Percentiles rank a stretch among this genome's conserved stretches.
phyloP scores from a whole-genome alignment of 2,113 vertebrate species.

The Formicarius rufipectus region DNA sequence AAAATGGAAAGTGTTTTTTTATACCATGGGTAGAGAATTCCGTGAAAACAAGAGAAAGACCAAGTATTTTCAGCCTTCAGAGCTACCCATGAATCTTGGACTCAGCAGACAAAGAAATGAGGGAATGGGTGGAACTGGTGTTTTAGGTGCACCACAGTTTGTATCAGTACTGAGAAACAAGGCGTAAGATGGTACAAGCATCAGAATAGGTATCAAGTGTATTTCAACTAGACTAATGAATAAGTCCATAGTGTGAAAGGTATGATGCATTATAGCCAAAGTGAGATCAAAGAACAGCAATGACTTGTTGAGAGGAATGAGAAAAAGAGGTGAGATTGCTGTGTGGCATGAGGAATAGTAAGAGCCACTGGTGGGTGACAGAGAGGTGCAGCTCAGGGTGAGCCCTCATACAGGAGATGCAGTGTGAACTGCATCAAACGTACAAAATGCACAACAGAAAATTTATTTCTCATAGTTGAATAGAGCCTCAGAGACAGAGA shows the following conservation, averaged over 20 bases:
- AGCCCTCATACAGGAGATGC: neutral
- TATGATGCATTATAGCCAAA: neutral
- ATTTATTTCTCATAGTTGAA: neutral
- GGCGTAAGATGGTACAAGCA: neutral
- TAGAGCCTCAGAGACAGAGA: neutral
- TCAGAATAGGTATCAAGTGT: neutral
- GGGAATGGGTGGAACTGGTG: neutral
- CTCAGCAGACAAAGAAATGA: rapidly evolving
- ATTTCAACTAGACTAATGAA: neutral
- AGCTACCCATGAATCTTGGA: neutral
- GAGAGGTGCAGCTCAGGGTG: neutral
- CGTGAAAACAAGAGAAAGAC: neutral
- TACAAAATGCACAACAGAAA: neutral
- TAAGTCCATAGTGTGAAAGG: neutral
- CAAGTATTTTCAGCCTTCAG: neutral
- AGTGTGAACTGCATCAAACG: neutral
- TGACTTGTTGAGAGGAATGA: neutral
- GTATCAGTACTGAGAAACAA: neutral
- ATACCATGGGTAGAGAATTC: neutral
- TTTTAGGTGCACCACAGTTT: neutral
- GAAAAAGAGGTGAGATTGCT: neutral
- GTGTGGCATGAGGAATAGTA: neutral
- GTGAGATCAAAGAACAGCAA: neutral
- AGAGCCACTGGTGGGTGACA: neutral
- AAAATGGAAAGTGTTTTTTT: neutral